Conservation (phyloP, 2,797 vertebrate genomes). For the Uromys caudimaculatus region DNA sequence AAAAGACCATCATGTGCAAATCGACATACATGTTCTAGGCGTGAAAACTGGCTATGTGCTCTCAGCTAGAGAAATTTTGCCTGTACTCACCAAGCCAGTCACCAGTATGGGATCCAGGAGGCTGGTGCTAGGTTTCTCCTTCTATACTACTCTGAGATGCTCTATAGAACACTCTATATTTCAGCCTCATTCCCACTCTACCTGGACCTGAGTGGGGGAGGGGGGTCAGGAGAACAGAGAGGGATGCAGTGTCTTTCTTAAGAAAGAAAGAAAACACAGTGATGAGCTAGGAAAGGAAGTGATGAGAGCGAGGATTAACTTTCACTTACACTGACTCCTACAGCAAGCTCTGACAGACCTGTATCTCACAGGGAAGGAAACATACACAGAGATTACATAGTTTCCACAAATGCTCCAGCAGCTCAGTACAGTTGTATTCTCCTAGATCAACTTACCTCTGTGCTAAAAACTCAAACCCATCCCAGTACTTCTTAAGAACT, state of each 20-base stretch:
- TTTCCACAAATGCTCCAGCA: constrained; percentile 3
- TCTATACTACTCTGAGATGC: neutral
- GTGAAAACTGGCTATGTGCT: constrained; percentile 86
- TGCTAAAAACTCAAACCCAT: constrained; percentile 7
- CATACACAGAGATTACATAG: neutral
- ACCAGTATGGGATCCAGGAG: neutral
- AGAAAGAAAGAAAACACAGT: constrained; percentile 84
- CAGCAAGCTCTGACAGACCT: neutral
- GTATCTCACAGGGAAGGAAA: neutral
- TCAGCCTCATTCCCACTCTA: constrained; percentile 51
- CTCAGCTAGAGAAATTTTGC: constrained; percentile 79
- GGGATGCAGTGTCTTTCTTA: constrained; percentile 35
- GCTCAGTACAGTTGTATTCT: neutral
- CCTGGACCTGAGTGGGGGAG: constrained; percentile 42
- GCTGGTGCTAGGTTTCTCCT: constrained; percentile 41
- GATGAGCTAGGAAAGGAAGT: constrained; percentile 78
- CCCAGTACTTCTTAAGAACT: neutral
- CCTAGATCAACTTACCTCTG: constrained; percentile 2
- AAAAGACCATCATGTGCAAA: constrained; percentile 88
- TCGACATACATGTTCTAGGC: constrained; percentile 84
- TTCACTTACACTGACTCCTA: constrained; percentile 10
- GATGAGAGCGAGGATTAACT: constrained; percentile 25
- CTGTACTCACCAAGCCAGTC: constrained; percentile 67
- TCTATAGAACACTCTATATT: neutral
- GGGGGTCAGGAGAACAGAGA: neutral